A percentile compares a stretch with the other conserved stretches of the same genome.
phyloP scores from a whole-genome alignment of 2,888 invertebrate genomes.

The Drosophila testacea region DNA sequence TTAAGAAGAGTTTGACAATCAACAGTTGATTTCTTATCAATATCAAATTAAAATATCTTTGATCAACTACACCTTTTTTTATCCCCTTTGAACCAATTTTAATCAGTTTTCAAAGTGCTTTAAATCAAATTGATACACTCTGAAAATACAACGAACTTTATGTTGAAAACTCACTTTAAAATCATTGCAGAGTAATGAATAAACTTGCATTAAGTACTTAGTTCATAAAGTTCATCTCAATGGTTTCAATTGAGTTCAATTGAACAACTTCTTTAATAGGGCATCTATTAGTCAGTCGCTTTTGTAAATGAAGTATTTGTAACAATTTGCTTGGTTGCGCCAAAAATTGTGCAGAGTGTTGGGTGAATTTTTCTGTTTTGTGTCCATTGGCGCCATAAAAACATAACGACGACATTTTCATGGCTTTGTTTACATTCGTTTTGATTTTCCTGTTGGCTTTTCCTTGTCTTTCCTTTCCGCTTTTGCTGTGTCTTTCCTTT shows the following conservation, averaged over 20 bases:
- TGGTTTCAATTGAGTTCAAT: constrained; percentile 16
- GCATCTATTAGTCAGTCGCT: constrained; percentile 10
- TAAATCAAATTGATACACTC: no score
- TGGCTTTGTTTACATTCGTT: constrained; percentile 74
- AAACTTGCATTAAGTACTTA: background rate
- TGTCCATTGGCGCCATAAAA: constrained; percentile 63
- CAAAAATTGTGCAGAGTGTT: constrained; percentile 22
- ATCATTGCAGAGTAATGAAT: background rate
- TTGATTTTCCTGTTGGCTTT: constrained; percentile 64
- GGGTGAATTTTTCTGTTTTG: constrained; percentile 33
- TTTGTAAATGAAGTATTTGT: constrained; percentile 5
- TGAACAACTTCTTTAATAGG: constrained; percentile 8
- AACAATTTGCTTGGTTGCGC: constrained; percentile 21
- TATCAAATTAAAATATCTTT: background rate
- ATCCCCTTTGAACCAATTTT: no score
- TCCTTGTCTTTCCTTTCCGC: constrained; percentile 15
- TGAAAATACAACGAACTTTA: no score
- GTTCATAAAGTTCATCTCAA: constrained; percentile 12
- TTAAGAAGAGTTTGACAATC: no score
- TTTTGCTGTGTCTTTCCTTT: background rate
- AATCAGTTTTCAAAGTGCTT: background rate
- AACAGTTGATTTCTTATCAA: background rate
- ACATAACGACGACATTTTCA: constrained; percentile 75
- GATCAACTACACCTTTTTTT: no score
- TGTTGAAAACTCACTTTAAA: background rate